Evolutionary conservation across 2,888 invertebrate genomes (phyloP), one percentile per base, ranked within the genome.

Genomic region (Cremastobaeus sp.): DNA sequence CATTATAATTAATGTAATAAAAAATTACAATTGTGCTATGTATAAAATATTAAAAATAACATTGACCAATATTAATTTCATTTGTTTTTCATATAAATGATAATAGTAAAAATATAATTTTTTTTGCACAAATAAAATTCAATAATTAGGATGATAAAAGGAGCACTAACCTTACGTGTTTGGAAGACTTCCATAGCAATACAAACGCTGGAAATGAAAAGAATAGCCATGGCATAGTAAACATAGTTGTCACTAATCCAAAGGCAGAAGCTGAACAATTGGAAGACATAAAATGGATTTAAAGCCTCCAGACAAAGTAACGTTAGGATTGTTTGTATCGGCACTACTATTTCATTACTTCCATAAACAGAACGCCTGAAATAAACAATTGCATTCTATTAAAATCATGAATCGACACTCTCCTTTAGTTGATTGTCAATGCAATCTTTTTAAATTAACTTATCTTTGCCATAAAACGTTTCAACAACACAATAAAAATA

Each of bases 251-350:
- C 97, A 3, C 93, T 90, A 64, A 95, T 92, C 98, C 98, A 98
- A 55, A 98, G 91, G 6, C 92, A 90, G 74, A 96, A 95, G 43
- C 97, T 96, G 88, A 96, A 95, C 77, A 97, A 87, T 92, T 98
- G 98, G 89, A 98, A 98, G 83, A 97, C 93, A 89, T 98, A 98
- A 89, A 97, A 98, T 2, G 98, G 97, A 88, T 97, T 96, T 79
- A 98, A 91, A 28, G 95, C 93, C 88, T 96, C 96, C 75, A 95
- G 89, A 32, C 94, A 91, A 0, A 96, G 89, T 9, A 96, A 89
- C 0, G 92, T 92, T 68, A 92, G 83, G 39, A 95, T 89, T 47
- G 93, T 91, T 82, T 93, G 92, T 47, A 95, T 92, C 2, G 94
- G 94, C 30, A 97, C 93, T 50, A 92, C 90, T 79, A 97, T 97